Conservation (phyloP, 2,113 vertebrate genomes). For the Brachypodius melanocephalos region DNA sequence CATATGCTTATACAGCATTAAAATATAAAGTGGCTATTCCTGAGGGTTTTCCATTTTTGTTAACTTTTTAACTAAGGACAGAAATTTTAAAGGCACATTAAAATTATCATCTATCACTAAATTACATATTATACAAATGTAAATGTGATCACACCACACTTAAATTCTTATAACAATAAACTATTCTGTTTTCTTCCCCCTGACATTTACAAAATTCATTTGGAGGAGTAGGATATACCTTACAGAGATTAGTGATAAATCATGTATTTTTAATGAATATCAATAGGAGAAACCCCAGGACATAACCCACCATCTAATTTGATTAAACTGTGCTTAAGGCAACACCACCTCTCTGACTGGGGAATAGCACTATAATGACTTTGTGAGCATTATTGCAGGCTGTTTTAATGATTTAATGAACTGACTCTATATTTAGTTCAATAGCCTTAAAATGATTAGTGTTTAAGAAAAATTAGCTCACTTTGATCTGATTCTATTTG, state of each 20-base stretch:
- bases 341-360: slow-evolving; percentile 84
- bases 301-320: slow-evolving; percentile 90
- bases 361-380: slow-evolving; percentile 91
- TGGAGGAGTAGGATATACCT: slow-evolving; percentile 81
- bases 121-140: slow-evolving; percentile 78
- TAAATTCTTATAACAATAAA: slow-evolving; percentile 79
- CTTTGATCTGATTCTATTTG: slow-evolving; percentile 85
- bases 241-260: slow-evolving; percentile 90
- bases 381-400: slow-evolving; percentile 87
- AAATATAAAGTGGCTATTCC: slow-evolving; percentile 54
- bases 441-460: slow-evolving; percentile 90
- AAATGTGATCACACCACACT: slow-evolving; percentile 77
- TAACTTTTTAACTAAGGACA: slow-evolving; percentile 75
- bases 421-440: slow-evolving; percentile 86
- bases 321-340: slow-evolving; percentile 94
- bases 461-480: slow-evolving; percentile 87
- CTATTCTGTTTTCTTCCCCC: slow-evolving; percentile 80
- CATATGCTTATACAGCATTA: slow-evolving; percentile 2
- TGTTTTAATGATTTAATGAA: slow-evolving; percentile 94
- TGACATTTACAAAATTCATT: slow-evolving; percentile 85
- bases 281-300: slow-evolving; percentile 90
- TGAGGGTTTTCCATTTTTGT: slow-evolving; percentile 64
- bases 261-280: slow-evolving; percentile 95
- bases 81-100: slow-evolving; percentile 70
- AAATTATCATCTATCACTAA: slow-evolving; percentile 75